phyloP scores from a whole-genome alignment of 1,140 invertebrate genomes.

The Calliphora vicina region DNA sequence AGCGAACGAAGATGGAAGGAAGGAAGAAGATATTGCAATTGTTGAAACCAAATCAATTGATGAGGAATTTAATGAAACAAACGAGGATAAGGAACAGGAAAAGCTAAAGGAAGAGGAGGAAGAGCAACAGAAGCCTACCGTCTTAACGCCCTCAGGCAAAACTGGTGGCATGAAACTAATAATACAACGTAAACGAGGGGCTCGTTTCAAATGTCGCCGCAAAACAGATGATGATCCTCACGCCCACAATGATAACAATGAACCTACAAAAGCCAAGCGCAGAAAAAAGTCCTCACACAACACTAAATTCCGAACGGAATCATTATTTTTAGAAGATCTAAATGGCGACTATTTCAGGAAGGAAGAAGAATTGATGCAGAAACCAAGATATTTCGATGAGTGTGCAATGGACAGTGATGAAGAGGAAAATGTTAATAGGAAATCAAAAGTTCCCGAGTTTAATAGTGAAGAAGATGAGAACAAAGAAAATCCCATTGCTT shows the following conservation, averaged over 20 bases:
- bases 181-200: conserved; percentile 16
- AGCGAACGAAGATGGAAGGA: too few relatives aligned
- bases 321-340: background rate
- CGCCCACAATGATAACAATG: too few relatives aligned
- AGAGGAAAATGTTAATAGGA: background rate
- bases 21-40: background rate
- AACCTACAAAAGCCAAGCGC: background rate
- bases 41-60: conserved; percentile 16
- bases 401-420: background rate
- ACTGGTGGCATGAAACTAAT: conserved; percentile 27
- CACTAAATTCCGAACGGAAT: background rate
- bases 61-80: too few relatives aligned
- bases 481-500: background rate
- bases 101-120: too few relatives aligned
- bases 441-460: background rate
- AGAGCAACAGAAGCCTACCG: conserved; percentile 19
- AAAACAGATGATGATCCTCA: background rate
- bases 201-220: conserved; percentile 24
- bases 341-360: background rate
- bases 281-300: background rate
- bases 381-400: too few relatives aligned
- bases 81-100: conserved; percentile 30
- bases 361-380: background rate
- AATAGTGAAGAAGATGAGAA: background rate
- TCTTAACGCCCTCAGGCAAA: background rate